Conservation (phyloP, 2,113 vertebrate genomes). For the Haliaeetus leucogaster region DNA sequence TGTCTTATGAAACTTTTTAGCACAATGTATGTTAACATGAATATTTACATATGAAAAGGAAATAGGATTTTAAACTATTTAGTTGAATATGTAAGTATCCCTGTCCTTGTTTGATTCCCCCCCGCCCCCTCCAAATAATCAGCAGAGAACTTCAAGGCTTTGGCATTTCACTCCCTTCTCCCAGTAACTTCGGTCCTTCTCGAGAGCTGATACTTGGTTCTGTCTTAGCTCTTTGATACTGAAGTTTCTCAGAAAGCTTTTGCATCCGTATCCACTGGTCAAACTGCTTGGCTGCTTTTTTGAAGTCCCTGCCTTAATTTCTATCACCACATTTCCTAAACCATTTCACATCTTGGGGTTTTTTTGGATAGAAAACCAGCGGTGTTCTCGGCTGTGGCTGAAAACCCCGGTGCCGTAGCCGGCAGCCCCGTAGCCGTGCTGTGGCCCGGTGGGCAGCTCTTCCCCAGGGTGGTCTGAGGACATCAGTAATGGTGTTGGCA, state of each 20-base stretch:
- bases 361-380: not conserved
- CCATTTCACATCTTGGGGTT: not conserved
- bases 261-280: not conserved
- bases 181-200: not conserved
- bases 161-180: not conserved
- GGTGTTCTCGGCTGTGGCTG: not conserved
- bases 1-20: not conserved
- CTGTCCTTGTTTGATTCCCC: not conserved
- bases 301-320: not conserved
- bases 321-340: not conserved
- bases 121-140: not conserved
- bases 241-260: not conserved
- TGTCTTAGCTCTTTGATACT: not conserved
- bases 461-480: not conserved
- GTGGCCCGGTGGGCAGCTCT: not conserved
- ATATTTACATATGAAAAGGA: not conserved
- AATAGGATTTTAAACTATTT: not conserved
- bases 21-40: not conserved
- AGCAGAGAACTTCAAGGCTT: not conserved
- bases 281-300: not conserved
- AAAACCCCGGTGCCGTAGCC: not conserved
- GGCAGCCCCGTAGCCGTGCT: accelerated
- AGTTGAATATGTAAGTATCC: not conserved
- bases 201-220: not conserved
- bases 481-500: not conserved